Base-by-base conservation (phyloP, 2,113 vertebrate species). In the Phyllostomus hastatus region DNA sequence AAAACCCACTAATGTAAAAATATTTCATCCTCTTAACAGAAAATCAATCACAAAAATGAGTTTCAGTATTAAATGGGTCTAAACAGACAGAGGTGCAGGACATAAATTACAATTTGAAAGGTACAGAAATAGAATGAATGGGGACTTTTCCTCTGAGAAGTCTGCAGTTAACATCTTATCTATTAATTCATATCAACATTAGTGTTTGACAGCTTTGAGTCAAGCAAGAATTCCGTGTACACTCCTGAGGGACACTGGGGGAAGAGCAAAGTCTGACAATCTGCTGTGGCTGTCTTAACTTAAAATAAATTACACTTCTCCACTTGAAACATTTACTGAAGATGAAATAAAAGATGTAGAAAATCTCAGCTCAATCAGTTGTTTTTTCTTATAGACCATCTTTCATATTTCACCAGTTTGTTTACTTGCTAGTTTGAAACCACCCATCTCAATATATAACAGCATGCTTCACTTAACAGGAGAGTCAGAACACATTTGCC, bases 31-130 rank as follows among this genome's bases (percentile, higher is more conserved):
- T 93, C 52, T 87, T 85, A 92, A 70, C 59, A 94, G 91, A 83
- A 95, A 95, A 91, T 79, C 67, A 90, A 76, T 97, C 92, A 43
- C 43, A 57, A 79, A 95, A 96, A 81, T 81, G 66, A 83, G 26
- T 94, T 72, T 88, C n/a, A 41, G 10, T 90, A 86, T 91, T 85
- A 96, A 93, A 75, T 86, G 59, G 22, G 66, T 91, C 57, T 88
- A 76, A 92, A 95, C 5, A 95, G 82, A 82, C 0, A 69, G 33
- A 80, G 1, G 2, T 20, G 0, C 17, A 28, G 3, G 24, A 31
- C 26, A 94, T 75, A 81, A 88, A 59, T 52, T 70, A 91, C 9
- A 79, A 70, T 73, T 54, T 59, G 41, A 92, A 73, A 83, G 19
- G 24, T 31, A 61, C 35, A 94, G 66, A 92, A 81, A 78, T 61